A percentile compares a stretch with the other conserved stretches of the same genome.
phyloP scores from a whole-genome alignment of 2,797 vertebrate genomes.

The Enteromius unitaeniatus region DNA sequence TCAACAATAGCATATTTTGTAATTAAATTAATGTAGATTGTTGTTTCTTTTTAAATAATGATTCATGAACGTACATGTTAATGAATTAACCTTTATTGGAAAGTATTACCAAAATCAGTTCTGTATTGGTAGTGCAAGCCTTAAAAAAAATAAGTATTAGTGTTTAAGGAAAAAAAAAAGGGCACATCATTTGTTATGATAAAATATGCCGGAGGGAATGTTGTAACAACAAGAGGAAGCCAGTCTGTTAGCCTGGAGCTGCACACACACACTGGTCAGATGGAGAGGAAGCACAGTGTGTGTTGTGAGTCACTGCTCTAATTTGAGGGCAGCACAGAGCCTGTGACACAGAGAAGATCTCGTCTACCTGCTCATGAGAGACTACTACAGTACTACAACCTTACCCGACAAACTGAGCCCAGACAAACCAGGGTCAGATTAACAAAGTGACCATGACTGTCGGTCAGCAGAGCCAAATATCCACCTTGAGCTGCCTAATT shows the following conservation, averaged over 20 bases:
- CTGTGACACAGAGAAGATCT: neutral
- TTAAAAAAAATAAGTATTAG: neutral
- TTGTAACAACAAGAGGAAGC: conserved; percentile 8
- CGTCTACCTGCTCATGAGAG: neutral
- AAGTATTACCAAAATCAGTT: neutral
- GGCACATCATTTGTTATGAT: conserved; percentile 9
- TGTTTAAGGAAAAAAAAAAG: neutral
- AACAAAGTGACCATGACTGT: neutral
- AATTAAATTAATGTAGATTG: neutral
- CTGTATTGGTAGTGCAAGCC: neutral
- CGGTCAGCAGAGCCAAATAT: neutral
- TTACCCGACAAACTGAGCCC: neutral
- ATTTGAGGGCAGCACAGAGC: conserved; percentile 38
- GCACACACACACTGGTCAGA: neutral
- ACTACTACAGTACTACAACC: neutral
- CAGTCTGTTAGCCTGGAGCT: conserved; percentile 27
- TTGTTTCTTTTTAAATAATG: neutral
- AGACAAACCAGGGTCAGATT: conserved; percentile 29
- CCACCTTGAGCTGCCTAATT: neutral
- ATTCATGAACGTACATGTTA: neutral
- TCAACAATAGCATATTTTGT: neutral
- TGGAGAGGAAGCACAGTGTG: conserved; percentile 8
- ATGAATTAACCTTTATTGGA: neutral
- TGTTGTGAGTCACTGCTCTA: conserved; percentile 45
- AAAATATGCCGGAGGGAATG: neutral